phyloP scores from a whole-genome alignment of 2,888 invertebrate genomes.

The Microctonus aethiopoides region DNA sequence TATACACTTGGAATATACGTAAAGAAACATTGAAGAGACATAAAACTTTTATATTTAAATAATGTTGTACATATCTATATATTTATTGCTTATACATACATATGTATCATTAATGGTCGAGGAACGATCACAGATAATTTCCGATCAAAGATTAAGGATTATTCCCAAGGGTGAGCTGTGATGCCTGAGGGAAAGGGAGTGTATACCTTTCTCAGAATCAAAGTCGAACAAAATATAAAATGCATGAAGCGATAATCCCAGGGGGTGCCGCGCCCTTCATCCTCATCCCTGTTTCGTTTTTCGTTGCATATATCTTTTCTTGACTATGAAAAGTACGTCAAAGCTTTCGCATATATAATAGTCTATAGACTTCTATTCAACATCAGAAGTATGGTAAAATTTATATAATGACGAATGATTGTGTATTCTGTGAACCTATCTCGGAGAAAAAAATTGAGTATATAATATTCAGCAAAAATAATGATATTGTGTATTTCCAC shows the following conservation, averaged over 20 bases:
- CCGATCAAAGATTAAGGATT: constrained; percentile 64
- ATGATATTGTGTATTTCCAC: too few relatives aligned
- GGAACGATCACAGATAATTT: constrained; percentile 62
- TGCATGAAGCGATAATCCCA: constrained; percentile 64
- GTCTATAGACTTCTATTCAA: not conserved
- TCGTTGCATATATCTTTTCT: constrained; percentile 4
- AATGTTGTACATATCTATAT: too few relatives aligned
- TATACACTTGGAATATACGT: too few relatives aligned
- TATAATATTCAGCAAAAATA: not conserved
- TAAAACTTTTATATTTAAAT: too few relatives aligned
- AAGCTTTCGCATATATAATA: constrained; percentile 9
- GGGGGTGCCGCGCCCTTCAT: constrained; percentile 35
- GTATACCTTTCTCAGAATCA: constrained; percentile 58
- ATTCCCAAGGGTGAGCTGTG: constrained; percentile 48
- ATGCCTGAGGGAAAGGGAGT: constrained; percentile 27
- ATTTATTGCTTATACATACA: too few relatives aligned
- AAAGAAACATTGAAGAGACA: too few relatives aligned
- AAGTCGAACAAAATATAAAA: constrained; percentile 65
- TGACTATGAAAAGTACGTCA: constrained; percentile 16
- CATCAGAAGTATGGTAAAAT: not conserved
- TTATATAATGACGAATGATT: not conserved
- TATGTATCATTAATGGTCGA: not conserved
- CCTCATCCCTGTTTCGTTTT: not conserved
- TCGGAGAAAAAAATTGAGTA: not conserved
- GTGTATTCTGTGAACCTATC: not conserved